Base-by-base conservation (phyloP, 2,888 invertebrate genomes). In the Spodoptera exigua region DNA sequence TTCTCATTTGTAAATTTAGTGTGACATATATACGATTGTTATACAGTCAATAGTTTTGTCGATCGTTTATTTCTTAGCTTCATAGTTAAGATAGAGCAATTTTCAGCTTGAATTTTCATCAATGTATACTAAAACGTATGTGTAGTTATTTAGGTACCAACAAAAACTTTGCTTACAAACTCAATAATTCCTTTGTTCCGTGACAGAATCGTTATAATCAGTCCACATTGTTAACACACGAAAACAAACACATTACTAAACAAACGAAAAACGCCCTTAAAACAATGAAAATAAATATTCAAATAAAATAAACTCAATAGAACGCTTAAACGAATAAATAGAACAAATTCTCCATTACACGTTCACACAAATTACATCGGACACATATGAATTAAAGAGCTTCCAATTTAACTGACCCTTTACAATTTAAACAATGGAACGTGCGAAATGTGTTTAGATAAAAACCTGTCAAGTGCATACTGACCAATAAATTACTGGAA, bases 341-440 rank as follows among this genome's bases (percentile, higher is more conserved):
- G 59, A 43, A 58, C 58, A 64, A 73, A 65, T 39, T 45, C 70
- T 74, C 81, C 78, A 83, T 83, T 82, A 80, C 64, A 58, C 63
- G 61, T 58, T 59, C 71, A 80, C 78, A 84, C 75, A 79, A 80
- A 81, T 79, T 76, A 76, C 65, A 75, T 70, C 58, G 62, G 61
- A 70, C 64, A 60, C 62, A 71, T 56, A 61, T 45, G 55, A 65
- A 70, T 69, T 64, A 76, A 78, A 75, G 62, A 70, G 63, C 72
- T 61, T 63, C 61, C 60, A 59, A 73, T 74, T 76, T 75, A 73
- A 74, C 54, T 53, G 70, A 66, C 70, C 61, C 66, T 65, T 77
- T 63, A 44, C 44, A 64, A 41, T 32, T 58, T 47, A 70, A 69
- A 69, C 45, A 74, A 32, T 37, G 56, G 52, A 58, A 63, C 40